Base-by-base conservation (phyloP, 2,797 vertebrate species). In the Coracias cyanogaster region DNA sequence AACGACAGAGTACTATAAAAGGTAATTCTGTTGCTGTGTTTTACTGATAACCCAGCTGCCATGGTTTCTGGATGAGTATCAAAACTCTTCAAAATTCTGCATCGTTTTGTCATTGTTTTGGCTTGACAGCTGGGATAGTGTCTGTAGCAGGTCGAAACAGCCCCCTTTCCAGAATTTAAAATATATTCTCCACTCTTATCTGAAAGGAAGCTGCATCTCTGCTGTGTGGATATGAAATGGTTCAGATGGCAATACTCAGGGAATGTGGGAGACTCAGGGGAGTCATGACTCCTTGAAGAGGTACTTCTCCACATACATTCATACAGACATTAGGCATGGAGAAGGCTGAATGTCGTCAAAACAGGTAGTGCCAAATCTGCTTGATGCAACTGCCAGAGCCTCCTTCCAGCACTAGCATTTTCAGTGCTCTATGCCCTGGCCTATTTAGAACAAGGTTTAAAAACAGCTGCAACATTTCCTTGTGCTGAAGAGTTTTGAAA, bases 1-100 rank as follows among this genome's bases (percentile, higher is more conserved):
- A 67, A 60, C 46, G 65, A 48, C 46, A 79, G 71, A 91, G 60
- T 26, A 37, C 65, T 66, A 64, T 35, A 69, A 83, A 69, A 95
- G 86, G 89, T 78, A 93, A 84, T 93, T 93, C 79, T 82, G 76
- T 64, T 0, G 0, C 89, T 96, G 95, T 43, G 77, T 78, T 88
- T 83, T 91, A 43, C 82, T 95, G 95, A 96, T 96, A 97, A 94
- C 76, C 82, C 65, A 86, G 66, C 43, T 87, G 76, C 92, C 21
- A 3, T 29, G 58, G 62, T 35, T 97, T 86, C 87, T 96, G 91
- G 89, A 95, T 43, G 55, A 82, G 28, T 35, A 84, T 62, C 94
- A 96, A 94, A 93, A 88, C 57, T 66, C 80, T 70, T 55, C 1
- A 9, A 82, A 93, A 95, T 90, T 67, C 57, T 73, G 25, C 66